These are phyloP conservation scores for Danionella dracula DNA, from an alignment of 2,797 vertebrate species.

Conservation along the genomic window DNA sequence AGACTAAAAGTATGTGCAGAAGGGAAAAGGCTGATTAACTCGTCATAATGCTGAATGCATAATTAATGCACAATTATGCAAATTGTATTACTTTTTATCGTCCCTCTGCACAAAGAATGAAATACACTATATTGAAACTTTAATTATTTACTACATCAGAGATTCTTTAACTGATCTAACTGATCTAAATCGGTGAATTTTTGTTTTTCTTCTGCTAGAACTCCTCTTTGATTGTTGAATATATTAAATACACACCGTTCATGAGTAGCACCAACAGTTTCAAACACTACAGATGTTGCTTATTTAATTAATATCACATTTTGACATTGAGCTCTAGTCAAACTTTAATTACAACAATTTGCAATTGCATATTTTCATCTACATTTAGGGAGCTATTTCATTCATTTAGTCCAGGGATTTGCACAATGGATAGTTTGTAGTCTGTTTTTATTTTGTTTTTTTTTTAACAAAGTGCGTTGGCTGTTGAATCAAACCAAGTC, in stretches of 20 bases:
- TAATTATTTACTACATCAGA: conserved; percentile 68
- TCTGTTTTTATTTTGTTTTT: no score
- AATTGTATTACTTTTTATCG: conserved; percentile 73
- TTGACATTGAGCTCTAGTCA: no score
- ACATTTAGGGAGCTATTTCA: no score
- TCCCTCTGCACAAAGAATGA: conserved; percentile 65
- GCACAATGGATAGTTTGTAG: no score
- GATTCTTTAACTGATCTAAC: conserved; percentile 38
- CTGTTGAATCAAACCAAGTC: no score
- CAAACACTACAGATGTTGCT: background rate
- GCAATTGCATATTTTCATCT: no score
- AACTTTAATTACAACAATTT: no score
- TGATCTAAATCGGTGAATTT: background rate
- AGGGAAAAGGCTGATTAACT: conserved; percentile 62
- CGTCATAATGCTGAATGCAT: conserved; percentile 72
- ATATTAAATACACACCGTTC: background rate
- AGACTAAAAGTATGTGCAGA: conserved; percentile 41
- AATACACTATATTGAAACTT: conserved; percentile 70
- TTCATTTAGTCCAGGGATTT: no score
- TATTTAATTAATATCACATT: no score
- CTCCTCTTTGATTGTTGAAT: background rate
- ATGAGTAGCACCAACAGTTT: background rate
- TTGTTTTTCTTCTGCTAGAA: background rate
- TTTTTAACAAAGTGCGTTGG: no score
- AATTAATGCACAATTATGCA: conserved; percentile 76